These are phyloP conservation scores for Xerus inauris DNA, from an alignment of 2,113 vertebrate genomes.

Conservation along the genomic window DNA sequence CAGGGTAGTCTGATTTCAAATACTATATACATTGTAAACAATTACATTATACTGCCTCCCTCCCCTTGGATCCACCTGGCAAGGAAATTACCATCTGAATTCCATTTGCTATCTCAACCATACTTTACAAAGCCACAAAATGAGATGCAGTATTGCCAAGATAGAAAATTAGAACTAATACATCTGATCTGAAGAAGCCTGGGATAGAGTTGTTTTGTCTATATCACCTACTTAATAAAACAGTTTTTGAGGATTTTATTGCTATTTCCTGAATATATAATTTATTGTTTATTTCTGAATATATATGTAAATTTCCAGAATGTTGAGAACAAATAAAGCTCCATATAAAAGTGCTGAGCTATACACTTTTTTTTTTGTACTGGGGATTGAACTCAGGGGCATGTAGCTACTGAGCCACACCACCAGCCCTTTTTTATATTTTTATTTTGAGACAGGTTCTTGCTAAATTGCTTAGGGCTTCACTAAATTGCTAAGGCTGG, in stretches of 20 bases:
- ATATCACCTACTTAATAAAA: constrained; percentile 28
- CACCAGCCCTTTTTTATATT: too few relatives aligned
- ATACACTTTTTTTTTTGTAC: neutral
- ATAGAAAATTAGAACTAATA: constrained; percentile 9
- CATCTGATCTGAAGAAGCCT: neutral
- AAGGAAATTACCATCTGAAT: constrained; percentile 26
- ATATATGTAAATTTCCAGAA: constrained; percentile 28
- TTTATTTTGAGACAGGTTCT: too few relatives aligned
- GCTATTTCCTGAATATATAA: constrained; percentile 1
- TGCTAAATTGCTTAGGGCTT: too few relatives aligned
- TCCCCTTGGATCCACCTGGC: neutral
- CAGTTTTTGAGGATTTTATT: constrained; percentile 30
- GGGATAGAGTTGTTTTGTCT: neutral
- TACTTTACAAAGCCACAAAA: constrained; percentile 49
- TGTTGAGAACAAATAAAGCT: constrained; percentile 9
- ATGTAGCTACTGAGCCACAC: too few relatives aligned
- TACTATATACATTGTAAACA: neutral
- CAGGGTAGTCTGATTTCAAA: neutral
- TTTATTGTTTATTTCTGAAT: neutral
- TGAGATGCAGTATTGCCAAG: constrained; percentile 19
- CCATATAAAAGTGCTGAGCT: constrained; percentile 12
- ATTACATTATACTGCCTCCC: neutral
- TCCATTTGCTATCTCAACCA: neutral
- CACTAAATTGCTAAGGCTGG: too few relatives aligned
- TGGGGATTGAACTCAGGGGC: too few relatives aligned